phyloP scores from a whole-genome alignment of 35 echinoderm and acorn worm genomes.

The Nesometra sesokonis region DNA sequence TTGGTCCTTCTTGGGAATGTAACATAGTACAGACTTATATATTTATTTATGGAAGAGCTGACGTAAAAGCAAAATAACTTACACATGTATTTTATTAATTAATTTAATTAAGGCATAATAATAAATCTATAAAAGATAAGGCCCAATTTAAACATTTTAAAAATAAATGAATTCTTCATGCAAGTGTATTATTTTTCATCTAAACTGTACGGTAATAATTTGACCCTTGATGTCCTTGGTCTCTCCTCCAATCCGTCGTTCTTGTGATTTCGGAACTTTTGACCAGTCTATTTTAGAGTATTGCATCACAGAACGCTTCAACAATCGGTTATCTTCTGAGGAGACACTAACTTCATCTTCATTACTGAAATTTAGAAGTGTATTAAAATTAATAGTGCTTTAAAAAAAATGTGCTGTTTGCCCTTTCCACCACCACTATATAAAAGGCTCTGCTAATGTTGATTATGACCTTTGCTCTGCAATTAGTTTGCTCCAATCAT shows the following conservation, averaged over 20 bases:
- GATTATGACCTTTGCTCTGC: slow-evolving; percentile 5
- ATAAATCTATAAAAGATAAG: no score
- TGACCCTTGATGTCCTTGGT: slow-evolving; percentile 15
- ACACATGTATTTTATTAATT: no score
- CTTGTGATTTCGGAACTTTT: slow-evolving; percentile 59
- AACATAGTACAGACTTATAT: no score
- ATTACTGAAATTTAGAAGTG: not conserved
- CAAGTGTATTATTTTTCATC: no score
- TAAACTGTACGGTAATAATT: slow-evolving; percentile 84
- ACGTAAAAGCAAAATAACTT: no score
- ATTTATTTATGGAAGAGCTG: no score
- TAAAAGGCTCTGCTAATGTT: not conserved
- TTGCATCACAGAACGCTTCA: slow-evolving; percentile 73
- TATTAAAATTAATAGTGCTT: no score
- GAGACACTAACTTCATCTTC: not conserved
- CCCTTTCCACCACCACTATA: not conserved
- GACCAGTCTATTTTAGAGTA: slow-evolving; percentile 96
- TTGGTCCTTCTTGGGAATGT: no score
- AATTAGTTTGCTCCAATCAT: no score
- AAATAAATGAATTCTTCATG: no score
- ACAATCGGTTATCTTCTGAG: slow-evolving; percentile 19
- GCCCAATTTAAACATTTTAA: no score
- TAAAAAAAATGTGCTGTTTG: not conserved
- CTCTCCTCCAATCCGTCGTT: slow-evolving; percentile 37
- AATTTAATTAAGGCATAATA: no score